Evolutionary conservation across 2,888 invertebrate genomes (phyloP), one percentile per base, ranked within the genome.

Genomic region (Villa cingulata): DNA sequence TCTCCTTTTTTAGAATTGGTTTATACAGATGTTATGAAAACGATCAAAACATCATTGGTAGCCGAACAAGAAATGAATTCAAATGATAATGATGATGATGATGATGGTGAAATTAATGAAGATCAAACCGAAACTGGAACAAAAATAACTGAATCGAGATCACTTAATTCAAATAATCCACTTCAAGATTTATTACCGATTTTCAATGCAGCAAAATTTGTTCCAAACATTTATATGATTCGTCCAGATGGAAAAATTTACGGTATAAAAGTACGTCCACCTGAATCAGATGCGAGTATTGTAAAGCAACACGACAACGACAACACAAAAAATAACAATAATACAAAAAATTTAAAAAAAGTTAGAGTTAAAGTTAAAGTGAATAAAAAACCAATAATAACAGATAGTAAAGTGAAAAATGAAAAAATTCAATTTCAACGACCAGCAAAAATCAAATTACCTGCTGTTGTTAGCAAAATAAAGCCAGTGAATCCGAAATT

Each of bases 11-110:
- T 48, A 37, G 32, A 41, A 40, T 41, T 40, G 5, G 51, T 55
- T 6, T 54, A 55, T 23, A 48, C 48, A 34, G 55, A 55, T 39
- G 54, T 55, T 2, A 54, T 55, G 43, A 48, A 50, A 39, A 54
- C 51, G 17, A 55, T 55, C 15, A 27, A 50, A n/a, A 45, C 7
- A 27, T 20, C 32, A 17, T 19, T 42, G n/a, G n/a, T 36, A 34
- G 15, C 41, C 9, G 36, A 44, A 23, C 4, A 7, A 23, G 23
- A 23, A 23, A 6, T 23, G 7, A 23, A 23, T 23, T 37, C 47
- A 12, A 29, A 20, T n/a, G 12, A 14, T n/a, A 20, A 19, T 23
- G 36, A 37, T n/a, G 14, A 17, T 27, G n/a, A 37, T 36, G 14
- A 16, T 36, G 29, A 27, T 20, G 20, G 27, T 9, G 37, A 42